Percentiles rank a stretch among this genome's conserved stretches.
These are phyloP conservation scores for Rhegmatorhina hoffmannsi DNA, from an alignment of 2,113 vertebrate genomes.

Conservation along the genomic window DNA sequence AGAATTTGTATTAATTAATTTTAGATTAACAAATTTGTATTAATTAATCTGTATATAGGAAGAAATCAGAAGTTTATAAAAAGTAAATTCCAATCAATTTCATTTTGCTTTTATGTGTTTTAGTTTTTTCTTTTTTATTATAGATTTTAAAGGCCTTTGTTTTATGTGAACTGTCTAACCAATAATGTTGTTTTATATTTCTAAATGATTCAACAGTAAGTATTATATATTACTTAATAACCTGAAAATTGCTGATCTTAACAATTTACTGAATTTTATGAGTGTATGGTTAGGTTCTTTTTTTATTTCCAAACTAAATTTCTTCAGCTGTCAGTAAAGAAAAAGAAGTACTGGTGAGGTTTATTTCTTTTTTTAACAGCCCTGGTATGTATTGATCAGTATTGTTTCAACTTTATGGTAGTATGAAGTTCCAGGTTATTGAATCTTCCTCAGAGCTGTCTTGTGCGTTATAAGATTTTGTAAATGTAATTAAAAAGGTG, in stretches of 20 bases:
- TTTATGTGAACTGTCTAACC: background rate
- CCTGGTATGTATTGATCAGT: background rate
- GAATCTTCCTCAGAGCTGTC: background rate
- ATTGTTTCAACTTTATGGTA: background rate
- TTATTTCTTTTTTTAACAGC: background rate
- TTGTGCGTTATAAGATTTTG: background rate
- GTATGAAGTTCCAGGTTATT: background rate
- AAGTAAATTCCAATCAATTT: background rate
- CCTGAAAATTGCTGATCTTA: background rate
- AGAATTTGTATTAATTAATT: background rate
- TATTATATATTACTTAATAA: background rate
- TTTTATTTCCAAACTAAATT: background rate
- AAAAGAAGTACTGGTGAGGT: background rate
- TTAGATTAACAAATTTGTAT: background rate
- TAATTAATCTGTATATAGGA: background rate
- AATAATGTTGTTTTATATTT: background rate
- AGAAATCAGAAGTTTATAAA: background rate
- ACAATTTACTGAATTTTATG: background rate
- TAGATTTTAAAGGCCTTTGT: background rate
- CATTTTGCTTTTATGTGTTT: background rate
- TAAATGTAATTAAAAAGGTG: background rate
- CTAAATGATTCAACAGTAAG: background rate
- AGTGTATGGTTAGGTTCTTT: background rate
- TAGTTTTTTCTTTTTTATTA: background rate
- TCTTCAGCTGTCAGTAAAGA: background rate